phyloP scores from a whole-genome alignment of 2,113 vertebrate genomes.

The Vombatus ursinus region DNA sequence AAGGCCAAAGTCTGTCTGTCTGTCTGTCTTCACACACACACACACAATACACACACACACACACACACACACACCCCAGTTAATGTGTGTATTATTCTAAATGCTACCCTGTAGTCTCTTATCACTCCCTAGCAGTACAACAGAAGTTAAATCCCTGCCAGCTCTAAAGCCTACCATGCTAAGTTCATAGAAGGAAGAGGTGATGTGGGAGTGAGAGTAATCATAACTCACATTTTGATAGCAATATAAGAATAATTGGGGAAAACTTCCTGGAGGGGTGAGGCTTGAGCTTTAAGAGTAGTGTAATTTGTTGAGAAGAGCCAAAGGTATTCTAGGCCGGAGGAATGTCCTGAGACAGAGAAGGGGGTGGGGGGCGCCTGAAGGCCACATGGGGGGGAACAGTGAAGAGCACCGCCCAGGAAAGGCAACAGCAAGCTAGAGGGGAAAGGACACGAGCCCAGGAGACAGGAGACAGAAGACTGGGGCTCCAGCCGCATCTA shows the following conservation, averaged over 20 bases:
- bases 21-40: too few relatives aligned
- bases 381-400: neutral
- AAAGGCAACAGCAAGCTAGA: neutral
- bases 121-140: too few relatives aligned
- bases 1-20: neutral
- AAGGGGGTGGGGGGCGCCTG: too few relatives aligned
- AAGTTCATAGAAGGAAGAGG: neutral
- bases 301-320: neutral
- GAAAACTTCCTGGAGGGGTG: neutral
- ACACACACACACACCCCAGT: too few relatives aligned
- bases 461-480: neutral
- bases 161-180: neutral
- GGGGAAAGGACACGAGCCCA: neutral
- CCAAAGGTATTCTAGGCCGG: too few relatives aligned
- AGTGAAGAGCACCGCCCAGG: neutral
- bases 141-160: neutral
- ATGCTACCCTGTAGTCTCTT: too few relatives aligned
- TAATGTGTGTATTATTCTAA: neutral
- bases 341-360: neutral
- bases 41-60: too few relatives aligned
- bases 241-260: neutral
- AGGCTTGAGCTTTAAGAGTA: neutral
- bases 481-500: neutral
- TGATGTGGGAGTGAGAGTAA: neutral
- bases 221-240: neutral